Percentiles rank a stretch among this genome's conserved stretches.
phyloP scores from a whole-genome alignment of 2,113 vertebrate genomes.

The Lethenteron camtschaticum region DNA sequence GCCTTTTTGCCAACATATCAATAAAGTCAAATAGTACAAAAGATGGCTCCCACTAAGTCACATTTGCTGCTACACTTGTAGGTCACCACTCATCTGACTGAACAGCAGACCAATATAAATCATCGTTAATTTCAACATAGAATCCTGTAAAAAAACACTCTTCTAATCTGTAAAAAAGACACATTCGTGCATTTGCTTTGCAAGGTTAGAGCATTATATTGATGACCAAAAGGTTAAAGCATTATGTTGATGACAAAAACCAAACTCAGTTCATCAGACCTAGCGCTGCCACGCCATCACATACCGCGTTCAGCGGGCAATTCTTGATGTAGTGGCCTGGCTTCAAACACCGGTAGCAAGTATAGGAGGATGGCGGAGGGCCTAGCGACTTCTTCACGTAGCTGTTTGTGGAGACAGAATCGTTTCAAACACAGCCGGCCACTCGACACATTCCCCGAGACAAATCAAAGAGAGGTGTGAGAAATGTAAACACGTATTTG shows the following conservation, averaged over 20 bases:
- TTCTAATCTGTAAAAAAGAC: too few species aligned
- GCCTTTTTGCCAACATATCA: too few species aligned
- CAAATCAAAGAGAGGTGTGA: not conserved
- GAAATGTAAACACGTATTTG: constrained; percentile 7
- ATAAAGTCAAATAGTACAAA: too few species aligned
- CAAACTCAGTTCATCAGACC: not conserved
- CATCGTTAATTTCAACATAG: too few species aligned
- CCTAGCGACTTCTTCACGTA: constrained; percentile 56
- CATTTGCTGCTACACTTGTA: too few species aligned
- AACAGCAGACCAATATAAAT: too few species aligned
- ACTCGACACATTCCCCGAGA: not conserved
- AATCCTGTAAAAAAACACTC: constrained; percentile 7
- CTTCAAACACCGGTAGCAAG: constrained; percentile 74
- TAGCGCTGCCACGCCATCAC: constrained; percentile 12
- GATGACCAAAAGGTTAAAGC: too few species aligned
- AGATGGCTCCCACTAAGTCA: too few species aligned
- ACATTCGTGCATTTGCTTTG: too few species aligned
- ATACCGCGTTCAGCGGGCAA: constrained; percentile 68
- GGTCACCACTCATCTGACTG: too few species aligned
- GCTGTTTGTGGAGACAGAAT: constrained; percentile 24
- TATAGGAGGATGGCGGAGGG: constrained; percentile 59
- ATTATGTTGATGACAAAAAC: not conserved
- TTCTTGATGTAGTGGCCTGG: constrained; percentile 86
- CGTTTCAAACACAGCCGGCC: not conserved
- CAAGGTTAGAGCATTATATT: too few species aligned